Base-by-base conservation (phyloP, 2,888 invertebrate genomes). In the Synergus laeviventris region DNA sequence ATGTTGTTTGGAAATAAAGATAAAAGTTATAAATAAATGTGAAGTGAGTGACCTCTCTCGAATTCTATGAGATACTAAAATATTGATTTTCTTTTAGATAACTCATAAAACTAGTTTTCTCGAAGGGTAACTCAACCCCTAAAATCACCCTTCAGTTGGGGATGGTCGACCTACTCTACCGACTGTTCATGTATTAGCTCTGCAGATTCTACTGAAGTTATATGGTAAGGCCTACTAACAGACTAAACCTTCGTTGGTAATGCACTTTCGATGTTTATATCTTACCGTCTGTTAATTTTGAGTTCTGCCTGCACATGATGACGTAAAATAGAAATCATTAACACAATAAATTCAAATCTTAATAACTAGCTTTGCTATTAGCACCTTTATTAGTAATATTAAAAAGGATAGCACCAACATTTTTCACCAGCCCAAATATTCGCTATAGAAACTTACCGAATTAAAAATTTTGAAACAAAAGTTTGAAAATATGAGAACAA, bases 211-310 rank as follows among this genome's bases (percentile, higher is more conserved):
- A 9, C 9, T n/a, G n/a, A 49, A 45, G n/a, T n/a, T n/a, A 24
- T 31, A 12, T 70, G n/a, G 70, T 49, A 70, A 70, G 16, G 11
- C n/a, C 36, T 70, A 70, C 70, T 18, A 31, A 45, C 49, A n/a
- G n/a, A 4, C n/a, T 2, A 16, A n/a, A 36, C 31, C 38, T 36
- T 18, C 11, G 21, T 21, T 21, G 49, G 24, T 70, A 49, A 24
- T n/a, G 31, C 11, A n/a, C 49, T n/a, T 11, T 12, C 3, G 1
- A n/a, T 1, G n/a, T 49, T 49, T 49, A n/a, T 3, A 16, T 24
- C 21, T 70, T 70, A 70, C 45, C 70, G 5, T 54, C 70, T n/a
- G 38, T 36, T 18, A 38, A 11, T 5, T 49, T 45, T 16, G 8
- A 9, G 49, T 31, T 49, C 70, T 9, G 12, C 5, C n/a, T 14